Percentiles rank a stretch among this genome's conserved stretches.
Evolutionary conservation across 1,140 invertebrate genomes (phyloP).

Genomic region (Meloidogyne hapla): DNA sequence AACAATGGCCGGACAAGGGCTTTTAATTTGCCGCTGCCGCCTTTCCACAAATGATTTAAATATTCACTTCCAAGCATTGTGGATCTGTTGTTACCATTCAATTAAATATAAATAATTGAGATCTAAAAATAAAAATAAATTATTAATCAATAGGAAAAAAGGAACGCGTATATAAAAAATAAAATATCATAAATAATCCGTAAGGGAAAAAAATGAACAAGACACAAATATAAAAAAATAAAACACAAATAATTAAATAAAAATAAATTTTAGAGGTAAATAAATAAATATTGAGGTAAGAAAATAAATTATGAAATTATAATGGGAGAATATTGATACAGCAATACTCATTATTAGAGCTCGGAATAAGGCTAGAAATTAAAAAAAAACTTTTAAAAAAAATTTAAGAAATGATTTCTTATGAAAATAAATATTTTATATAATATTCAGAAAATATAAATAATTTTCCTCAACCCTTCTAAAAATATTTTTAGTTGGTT

Average conservation of each 20-base stretch:
- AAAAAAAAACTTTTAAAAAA: too few species aligned
- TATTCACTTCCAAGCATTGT: conserved; percentile 75
- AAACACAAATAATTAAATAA: background rate
- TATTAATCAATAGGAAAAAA: background rate
- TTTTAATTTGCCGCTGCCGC: conserved; percentile 25
- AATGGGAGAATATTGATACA: too few species aligned
- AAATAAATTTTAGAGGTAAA: background rate
- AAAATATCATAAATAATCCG: background rate
- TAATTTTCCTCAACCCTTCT: too few species aligned
- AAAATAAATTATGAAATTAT: too few species aligned
- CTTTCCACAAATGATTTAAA: conserved; percentile 67
- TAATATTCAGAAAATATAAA: too few species aligned
- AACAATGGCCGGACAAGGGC: conserved; percentile 28
- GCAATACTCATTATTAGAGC: too few species aligned
- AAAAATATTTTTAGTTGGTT: too few species aligned
- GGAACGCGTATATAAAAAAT: background rate
- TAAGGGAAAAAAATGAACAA: background rate
- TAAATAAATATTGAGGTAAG: background rate
- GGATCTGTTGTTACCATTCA: background rate
- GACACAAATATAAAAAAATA: background rate
- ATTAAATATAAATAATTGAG: conserved; percentile 2
- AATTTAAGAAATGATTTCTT: too few species aligned
- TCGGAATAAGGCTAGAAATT: too few species aligned
- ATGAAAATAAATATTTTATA: too few species aligned
- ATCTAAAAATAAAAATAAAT: background rate